phyloP scores from a whole-genome alignment of 2,888 invertebrate species.

The Pemphredon lugubris region DNA sequence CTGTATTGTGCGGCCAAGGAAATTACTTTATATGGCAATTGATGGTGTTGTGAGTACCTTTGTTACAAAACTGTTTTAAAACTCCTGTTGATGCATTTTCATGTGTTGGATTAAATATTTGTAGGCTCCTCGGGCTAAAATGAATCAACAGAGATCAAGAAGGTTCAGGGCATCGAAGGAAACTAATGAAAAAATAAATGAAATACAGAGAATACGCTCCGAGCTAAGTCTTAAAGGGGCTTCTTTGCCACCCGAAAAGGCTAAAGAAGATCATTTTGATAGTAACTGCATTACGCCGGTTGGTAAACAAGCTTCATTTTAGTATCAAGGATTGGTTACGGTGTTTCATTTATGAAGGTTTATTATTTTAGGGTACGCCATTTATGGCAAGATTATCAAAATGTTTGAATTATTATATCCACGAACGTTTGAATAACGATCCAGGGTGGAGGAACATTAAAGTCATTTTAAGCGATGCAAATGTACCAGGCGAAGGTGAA shows the following conservation, averaged over 20 bases:
- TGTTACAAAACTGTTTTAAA: background rate
- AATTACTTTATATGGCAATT: conserved; percentile 99
- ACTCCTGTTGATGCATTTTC: background rate
- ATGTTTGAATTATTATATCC: conserved; percentile 93
- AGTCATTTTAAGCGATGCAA: conserved; percentile 98
- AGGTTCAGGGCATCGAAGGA: conserved; percentile 99
- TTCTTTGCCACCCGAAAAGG: conserved; percentile 91
- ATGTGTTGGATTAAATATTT: conserved; percentile 4
- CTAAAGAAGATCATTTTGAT: conserved; percentile 97
- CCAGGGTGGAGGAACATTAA: conserved; percentile 97
- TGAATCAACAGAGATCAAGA: conserved; percentile 99
- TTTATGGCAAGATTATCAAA: conserved; percentile 96
- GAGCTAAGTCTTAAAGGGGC: conserved; percentile 89
- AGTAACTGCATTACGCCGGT: conserved; percentile 99
- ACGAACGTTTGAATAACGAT: conserved; percentile 94
- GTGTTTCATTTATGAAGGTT: background rate
- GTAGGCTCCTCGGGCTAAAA: conserved; percentile 97
- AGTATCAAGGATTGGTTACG: background rate
- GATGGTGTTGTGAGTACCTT: conserved; percentile 93
- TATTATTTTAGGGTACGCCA: conserved; percentile 89
- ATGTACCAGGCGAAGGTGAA: conserved; percentile 98
- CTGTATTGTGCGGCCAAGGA: conserved; percentile 94
- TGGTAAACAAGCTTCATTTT: conserved; percentile 56
- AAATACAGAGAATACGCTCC: conserved; percentile 90
- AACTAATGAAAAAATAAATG: conserved; percentile 92